Percentiles rank a stretch among this genome's conserved stretches.
phyloP scores from a whole-genome alignment of 2,113 vertebrate genomes.

The Campylomormyrus tamandua region DNA sequence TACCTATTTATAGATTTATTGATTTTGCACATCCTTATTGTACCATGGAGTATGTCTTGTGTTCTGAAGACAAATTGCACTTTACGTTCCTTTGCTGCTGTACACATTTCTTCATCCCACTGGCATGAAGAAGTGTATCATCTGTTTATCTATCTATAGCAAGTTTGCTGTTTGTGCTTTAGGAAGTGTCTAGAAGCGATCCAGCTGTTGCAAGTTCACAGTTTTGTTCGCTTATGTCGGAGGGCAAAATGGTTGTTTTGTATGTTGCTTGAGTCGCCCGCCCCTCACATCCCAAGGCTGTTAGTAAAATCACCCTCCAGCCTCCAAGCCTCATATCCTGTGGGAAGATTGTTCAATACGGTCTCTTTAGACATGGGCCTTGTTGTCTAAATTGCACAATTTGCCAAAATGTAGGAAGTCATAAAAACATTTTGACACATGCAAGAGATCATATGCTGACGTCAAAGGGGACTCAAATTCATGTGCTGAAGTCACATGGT shows the following conservation, averaged over 20 bases:
- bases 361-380: not conserved
- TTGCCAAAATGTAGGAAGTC: not conserved
- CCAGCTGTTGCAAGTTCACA: not conserved
- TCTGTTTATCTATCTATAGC: not conserved
- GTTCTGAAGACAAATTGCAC: not conserved
- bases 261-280: not conserved
- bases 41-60: not conserved
- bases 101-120: not conserved
- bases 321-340: not conserved
- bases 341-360: not conserved
- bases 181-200: not conserved
- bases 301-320: not conserved
- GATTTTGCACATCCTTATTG: not conserved
- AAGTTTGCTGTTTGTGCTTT: not conserved
- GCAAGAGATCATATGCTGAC: not conserved
- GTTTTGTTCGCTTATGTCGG: not conserved
- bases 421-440: conserved; percentile 1
- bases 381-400: not conserved
- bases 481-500: conserved; percentile 2
- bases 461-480: not conserved
- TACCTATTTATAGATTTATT: not conserved
- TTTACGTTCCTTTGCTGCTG: not conserved
- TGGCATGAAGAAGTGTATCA: not conserved
- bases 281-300: not conserved
- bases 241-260: not conserved